phyloP scores from a whole-genome alignment of 1,140 invertebrate species.

The Anoplolepis gracilipes region DNA sequence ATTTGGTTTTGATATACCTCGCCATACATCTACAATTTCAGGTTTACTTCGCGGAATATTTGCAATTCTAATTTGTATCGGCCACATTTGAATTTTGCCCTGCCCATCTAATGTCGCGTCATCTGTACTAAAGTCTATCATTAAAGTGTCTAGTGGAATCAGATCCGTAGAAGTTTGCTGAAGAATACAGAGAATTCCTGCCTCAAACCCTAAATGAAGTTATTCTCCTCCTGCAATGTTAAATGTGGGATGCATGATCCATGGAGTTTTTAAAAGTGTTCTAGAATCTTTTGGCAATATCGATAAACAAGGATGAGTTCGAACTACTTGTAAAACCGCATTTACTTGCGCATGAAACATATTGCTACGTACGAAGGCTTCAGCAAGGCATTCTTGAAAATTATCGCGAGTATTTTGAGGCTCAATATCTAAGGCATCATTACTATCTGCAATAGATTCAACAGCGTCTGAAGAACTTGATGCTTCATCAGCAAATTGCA shows the following conservation, averaged over 20 bases:
- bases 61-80: no score
- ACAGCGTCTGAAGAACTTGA: no score
- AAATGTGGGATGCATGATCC: background rate
- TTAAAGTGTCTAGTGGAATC: constrained; percentile 1
- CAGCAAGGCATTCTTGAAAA: background rate
- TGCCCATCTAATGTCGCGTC: background rate
- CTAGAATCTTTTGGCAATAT: background rate
- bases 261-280: background rate
- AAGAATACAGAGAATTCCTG: background rate
- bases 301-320: no score
- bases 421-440: background rate
- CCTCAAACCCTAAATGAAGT: no score
- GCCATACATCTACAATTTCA: background rate
- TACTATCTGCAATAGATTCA: background rate
- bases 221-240: background rate
- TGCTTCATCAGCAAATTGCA: no score
- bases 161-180: background rate
- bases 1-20: background rate
- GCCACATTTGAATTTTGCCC: constrained; percentile 4
- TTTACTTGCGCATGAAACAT: no score
- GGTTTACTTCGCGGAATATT: background rate
- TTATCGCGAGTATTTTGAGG: background rate
- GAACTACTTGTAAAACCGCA: background rate
- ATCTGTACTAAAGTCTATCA: background rate
- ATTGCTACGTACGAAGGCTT: background rate